Conservation (phyloP, 1,140 invertebrate genomes). For the Portunus trituberculatus region DNA sequence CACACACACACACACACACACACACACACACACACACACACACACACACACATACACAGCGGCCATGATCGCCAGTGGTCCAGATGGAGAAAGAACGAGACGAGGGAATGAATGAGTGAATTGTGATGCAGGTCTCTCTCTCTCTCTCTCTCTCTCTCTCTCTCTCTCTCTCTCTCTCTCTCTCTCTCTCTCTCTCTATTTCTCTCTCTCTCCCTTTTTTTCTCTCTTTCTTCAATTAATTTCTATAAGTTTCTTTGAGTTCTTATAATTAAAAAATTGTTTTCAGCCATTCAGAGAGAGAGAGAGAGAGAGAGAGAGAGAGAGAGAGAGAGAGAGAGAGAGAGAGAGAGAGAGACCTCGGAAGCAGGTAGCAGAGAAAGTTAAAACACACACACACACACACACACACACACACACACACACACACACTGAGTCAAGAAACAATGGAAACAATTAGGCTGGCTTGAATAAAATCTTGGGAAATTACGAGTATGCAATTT, state of each 20-base stretch:
- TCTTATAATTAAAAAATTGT: too few species aligned
- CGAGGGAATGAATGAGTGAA: constrained; percentile 11
- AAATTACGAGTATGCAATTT: too few species aligned
- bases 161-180: constrained; percentile 20
- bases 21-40: constrained; percentile 2
- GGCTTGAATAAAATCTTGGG: too few species aligned
- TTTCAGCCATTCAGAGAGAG: too few species aligned
- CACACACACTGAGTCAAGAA: background rate
- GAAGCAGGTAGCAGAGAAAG: constrained; percentile 8
- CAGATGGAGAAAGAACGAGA: constrained; percentile 5
- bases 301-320: too few species aligned
- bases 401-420: constrained; percentile 20
- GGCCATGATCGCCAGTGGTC: background rate
- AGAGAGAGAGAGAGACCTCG: background rate
- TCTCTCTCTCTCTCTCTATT: background rate
- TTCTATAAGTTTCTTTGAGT: too few species aligned
- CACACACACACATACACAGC: background rate
- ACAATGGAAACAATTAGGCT: too few species aligned
- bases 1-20: constrained; percentile 2
- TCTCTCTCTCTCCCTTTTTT: too few species aligned
- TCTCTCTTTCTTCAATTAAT: too few species aligned
- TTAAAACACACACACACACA: constrained; percentile 7
- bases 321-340: too few species aligned
- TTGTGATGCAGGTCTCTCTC: constrained; percentile 20
- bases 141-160: constrained; percentile 20